phyloP scores from a whole-genome alignment of 2,113 vertebrate genomes.

The Rousettus leschenaultii region DNA sequence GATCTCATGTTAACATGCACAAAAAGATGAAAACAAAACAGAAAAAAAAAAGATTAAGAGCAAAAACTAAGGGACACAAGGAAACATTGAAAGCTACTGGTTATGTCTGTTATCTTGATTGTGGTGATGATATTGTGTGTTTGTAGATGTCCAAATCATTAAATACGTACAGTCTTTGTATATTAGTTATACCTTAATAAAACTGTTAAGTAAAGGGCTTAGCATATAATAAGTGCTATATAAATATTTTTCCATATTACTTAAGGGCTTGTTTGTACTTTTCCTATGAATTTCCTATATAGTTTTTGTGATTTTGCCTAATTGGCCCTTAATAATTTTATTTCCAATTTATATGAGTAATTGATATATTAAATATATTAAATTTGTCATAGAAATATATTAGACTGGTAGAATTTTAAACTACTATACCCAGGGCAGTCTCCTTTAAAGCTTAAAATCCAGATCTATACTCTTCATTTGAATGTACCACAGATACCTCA shows the following conservation, averaged over 20 bases:
- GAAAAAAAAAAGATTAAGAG: not conserved
- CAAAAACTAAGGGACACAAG: not conserved
- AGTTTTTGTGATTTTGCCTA: not conserved
- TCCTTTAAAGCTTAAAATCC: not conserved
- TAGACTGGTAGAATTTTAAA: not conserved
- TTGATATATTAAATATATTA: not conserved
- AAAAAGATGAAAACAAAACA: not conserved
- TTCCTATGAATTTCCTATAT: not conserved
- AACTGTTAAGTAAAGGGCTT: not conserved
- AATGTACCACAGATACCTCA: not conserved
- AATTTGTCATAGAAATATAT: not conserved
- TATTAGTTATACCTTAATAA: not conserved
- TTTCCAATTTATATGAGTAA: not conserved
- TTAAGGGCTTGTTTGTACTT: not conserved
- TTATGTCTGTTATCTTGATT: not conserved
- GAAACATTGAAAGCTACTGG: not conserved
- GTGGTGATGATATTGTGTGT: not conserved
- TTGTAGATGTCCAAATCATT: not conserved
- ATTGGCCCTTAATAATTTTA: not conserved
- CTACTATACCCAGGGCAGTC: not conserved
- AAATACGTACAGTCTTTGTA: not conserved
- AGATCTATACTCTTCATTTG: not conserved
- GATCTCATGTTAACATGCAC: not conserved
- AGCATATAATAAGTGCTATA: not conserved
- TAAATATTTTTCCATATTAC: not conserved